Evolutionary conservation across 2,888 invertebrate species (phyloP), one percentile per base, ranked within the genome.

Genomic region (Drosophila subsilvestris): DNA sequence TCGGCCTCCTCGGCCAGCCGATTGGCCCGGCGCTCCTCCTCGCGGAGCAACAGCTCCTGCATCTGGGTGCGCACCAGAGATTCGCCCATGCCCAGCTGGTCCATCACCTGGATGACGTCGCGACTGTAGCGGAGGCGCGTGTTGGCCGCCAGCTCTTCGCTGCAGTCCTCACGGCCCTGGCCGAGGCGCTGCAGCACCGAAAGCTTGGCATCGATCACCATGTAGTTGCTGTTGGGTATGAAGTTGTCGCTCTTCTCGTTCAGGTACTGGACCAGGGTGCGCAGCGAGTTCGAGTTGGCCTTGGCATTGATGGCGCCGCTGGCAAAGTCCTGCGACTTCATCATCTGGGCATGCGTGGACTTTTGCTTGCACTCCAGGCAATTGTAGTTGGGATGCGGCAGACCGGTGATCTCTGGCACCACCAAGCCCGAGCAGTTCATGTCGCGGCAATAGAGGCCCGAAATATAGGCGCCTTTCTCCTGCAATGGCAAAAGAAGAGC

Each of bases 381-480:
- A 76, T 93, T 93, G 96, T 96, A 96, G 2, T 92, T 89, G 0
- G 95, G 94, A 9, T 92, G 90, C 63, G 93, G 93, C 62, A 94
- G 92, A 47, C 95, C 91, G 6, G 95, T 94, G 78, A 94, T 92
- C 10, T 93, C 93, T 2, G 95, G 95, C 54, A 94, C 84, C 7
- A 90, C 90, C 62, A 91, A 54, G 0, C 92, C 92, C 12, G 70
- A 59, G 70, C 92, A 92, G 20, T 86, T 86, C 20, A 89, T 84
- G 93, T 90, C 93, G 93, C 94, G 63, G 92, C 93, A 81, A 92
- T 93, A 90, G 2, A 92, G 79, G 0, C 89, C 91, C 9, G 91
- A 90, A 49, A 92, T 87, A 65, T 81, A 91, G 47, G 92, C 82
- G 14, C 90, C 90, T 37, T 89, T 90, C 86, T 92, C 92, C 92